Evolutionary conservation across 2,113 vertebrate genomes (phyloP).

Genomic region (Alouatta palliata): DNA sequence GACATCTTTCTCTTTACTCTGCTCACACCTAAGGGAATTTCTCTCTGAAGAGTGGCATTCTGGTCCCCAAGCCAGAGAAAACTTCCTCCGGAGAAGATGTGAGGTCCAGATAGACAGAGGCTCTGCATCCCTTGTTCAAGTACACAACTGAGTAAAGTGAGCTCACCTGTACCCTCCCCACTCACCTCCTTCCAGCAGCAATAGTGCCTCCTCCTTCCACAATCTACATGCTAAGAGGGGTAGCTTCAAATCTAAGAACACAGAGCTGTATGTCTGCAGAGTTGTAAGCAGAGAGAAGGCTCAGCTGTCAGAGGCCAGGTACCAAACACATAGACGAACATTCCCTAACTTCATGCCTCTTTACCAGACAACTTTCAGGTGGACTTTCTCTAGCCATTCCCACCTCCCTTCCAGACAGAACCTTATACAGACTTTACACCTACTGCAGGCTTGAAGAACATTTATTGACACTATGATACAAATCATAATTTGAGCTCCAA

Average conservation of each 20-base stretch:
- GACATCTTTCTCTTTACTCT: neutral
- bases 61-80: neutral
- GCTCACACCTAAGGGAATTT: neutral
- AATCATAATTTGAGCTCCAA: neutral
- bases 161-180: neutral
- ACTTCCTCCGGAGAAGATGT: neutral
- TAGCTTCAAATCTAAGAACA: neutral
- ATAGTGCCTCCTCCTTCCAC: rapidly evolving
- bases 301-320: neutral
- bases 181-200: neutral
- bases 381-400: neutral
- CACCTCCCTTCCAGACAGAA: rapidly evolving
- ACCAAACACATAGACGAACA: no score
- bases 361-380: neutral
- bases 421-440: neutral
- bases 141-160: neutral
- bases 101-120: neutral
- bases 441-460: no score
- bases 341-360: neutral
- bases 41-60: neutral
- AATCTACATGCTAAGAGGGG: no score
- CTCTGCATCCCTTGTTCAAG: neutral
- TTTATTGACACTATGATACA: rapidly evolving
- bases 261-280: neutral
- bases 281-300: neutral